These are phyloP conservation scores for Arremon brunneinucha DNA, from an alignment of 2,797 vertebrate genomes.

Conservation along the genomic window DNA sequence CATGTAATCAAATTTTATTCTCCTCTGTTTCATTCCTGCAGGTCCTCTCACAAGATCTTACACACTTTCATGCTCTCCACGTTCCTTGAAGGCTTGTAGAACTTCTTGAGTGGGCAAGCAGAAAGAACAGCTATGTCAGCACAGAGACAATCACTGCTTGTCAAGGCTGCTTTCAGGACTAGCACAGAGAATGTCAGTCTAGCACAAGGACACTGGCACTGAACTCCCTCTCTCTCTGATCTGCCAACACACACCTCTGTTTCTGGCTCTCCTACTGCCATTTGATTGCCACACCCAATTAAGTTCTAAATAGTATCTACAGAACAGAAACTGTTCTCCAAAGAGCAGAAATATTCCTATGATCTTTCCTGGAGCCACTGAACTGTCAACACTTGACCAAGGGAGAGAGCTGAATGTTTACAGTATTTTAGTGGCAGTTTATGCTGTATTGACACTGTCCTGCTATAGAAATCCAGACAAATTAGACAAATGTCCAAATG, in stretches of 20 bases:
- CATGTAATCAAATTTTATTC: conserved; percentile 36
- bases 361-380: neutral
- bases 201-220: neutral
- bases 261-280: neutral
- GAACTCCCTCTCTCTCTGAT: neutral
- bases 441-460: neutral
- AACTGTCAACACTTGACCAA: neutral
- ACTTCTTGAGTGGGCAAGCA: conserved; percentile 36
- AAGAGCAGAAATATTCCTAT: neutral
- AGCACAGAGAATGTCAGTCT: neutral
- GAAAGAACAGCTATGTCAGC: neutral
- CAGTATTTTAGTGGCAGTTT: neutral
- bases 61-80: conserved; percentile 56
- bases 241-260: neutral
- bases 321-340: neutral
- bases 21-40: conserved; percentile 30
- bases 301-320: neutral
- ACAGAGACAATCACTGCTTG: neutral
- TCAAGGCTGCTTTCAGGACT: neutral
- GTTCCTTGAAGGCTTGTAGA: conserved; percentile 20
- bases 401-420: neutral
- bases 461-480: neutral
- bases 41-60: conserved; percentile 52
- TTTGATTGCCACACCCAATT: neutral
- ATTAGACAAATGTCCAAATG: neutral